A percentile compares a stretch with the other conserved stretches of the same genome.
Evolutionary conservation across 2,888 invertebrate species (phyloP).

Genomic region (Geotrupes spiniger): DNA sequence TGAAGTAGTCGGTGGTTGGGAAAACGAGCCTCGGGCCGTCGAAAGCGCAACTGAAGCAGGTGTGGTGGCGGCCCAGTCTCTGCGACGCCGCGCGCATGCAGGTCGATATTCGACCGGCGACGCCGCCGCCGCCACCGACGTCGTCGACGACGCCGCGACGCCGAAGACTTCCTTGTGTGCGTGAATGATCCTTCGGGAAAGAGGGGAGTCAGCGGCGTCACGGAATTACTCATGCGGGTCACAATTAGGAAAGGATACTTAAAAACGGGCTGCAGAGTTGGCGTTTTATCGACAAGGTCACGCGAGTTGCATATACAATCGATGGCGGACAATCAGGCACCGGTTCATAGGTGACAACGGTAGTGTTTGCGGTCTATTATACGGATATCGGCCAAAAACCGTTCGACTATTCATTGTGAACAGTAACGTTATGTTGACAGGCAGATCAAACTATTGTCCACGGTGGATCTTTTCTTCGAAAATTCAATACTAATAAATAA

Average conservation of each 20-base stretch:
- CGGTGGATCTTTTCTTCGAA: no score
- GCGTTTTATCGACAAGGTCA: conserved; percentile 3
- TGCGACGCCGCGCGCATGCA: conserved; percentile 48
- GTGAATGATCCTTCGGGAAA: conserved; percentile 16
- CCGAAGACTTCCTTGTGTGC: conserved; percentile 26
- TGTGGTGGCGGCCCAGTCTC: conserved; percentile 44
- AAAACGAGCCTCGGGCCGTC: conserved; percentile 15
- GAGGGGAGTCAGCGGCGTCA: conserved; percentile 10
- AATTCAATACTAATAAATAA: no score
- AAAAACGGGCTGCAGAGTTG: not conserved
- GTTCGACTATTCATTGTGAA: no score
- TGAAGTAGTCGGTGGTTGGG: conserved; percentile 10
- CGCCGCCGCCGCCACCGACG: conserved; percentile 33
- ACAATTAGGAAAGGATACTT: conserved; percentile 6
- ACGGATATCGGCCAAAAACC: no score
- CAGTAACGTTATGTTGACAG: no score
- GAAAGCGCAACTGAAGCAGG: conserved; percentile 40
- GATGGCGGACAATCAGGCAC: no score
- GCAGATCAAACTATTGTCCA: no score
- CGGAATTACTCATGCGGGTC: conserved; percentile 15
- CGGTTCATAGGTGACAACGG: no score
- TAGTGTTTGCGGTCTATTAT: no score
- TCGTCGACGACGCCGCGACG: conserved; percentile 36
- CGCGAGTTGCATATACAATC: not conserved
- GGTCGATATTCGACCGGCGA: conserved; percentile 43